Conservation (phyloP, 2,888 invertebrate genomes). For the Oxytorus armatus region DNA sequence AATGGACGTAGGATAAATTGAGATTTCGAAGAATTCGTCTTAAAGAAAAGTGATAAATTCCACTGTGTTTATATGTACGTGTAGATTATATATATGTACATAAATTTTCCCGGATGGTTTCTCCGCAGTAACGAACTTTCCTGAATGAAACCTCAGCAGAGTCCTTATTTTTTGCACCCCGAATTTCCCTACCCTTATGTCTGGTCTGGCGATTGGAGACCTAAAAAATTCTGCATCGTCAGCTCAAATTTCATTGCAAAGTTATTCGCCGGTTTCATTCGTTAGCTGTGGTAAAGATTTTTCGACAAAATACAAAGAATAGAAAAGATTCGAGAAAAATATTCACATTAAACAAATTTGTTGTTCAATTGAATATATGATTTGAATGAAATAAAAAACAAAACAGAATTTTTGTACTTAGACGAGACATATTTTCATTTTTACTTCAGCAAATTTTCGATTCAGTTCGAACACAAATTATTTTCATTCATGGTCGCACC, state of each 20-base stretch:
- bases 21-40: conserved; percentile 59
- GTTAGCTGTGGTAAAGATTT: not conserved
- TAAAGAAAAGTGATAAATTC: conserved; percentile 6
- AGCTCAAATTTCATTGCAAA: conserved; percentile 27
- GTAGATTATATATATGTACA: not conserved
- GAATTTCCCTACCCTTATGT: conserved; percentile 18
- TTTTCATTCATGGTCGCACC: too few species aligned
- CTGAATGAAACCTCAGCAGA: conserved; percentile 51
- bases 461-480: not conserved
- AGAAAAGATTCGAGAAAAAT: too few species aligned
- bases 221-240: conserved; percentile 50
- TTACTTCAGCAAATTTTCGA: not conserved
- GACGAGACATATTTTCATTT: too few species aligned
- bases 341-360: too few species aligned
- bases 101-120: not conserved
- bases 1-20: conserved; percentile 53
- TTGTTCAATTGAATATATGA: too few species aligned
- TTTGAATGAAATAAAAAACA: not conserved
- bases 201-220: conserved; percentile 21
- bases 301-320: too few species aligned
- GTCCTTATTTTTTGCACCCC: conserved; percentile 14
- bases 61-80: not conserved
- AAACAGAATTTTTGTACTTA: not conserved
- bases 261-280: conserved; percentile 40
- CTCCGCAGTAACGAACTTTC: conserved; percentile 58